Evolutionary conservation across 2,888 invertebrate genomes (phyloP).

Genomic region (Dugesia japonica): DNA sequence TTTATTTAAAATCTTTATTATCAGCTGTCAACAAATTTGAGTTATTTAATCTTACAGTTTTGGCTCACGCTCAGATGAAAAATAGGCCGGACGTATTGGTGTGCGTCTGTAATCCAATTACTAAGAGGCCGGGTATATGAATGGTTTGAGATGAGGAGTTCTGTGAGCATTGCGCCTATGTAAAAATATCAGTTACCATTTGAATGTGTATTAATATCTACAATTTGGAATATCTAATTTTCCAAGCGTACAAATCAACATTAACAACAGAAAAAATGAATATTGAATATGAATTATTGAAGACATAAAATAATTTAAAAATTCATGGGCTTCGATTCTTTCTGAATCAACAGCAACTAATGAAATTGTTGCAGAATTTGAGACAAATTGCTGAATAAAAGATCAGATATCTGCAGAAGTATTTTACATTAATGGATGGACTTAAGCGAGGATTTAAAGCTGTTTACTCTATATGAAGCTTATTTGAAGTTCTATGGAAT

Average conservation of each 20-base stretch:
- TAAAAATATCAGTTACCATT: too few species aligned
- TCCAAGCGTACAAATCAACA: neutral
- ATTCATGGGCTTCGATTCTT: neutral
- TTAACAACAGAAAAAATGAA: neutral
- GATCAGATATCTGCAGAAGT: neutral
- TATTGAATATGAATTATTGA: neutral
- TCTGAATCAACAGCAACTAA: neutral
- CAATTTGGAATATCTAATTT: neutral
- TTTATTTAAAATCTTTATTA: neutral
- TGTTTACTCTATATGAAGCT: neutral
- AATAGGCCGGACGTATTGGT: too few species aligned
- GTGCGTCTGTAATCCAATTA: too few species aligned
- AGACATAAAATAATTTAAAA: neutral
- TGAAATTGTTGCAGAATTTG: neutral
- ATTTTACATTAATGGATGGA: neutral
- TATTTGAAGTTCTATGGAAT: slow-evolving; percentile 13
- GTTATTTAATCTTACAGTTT: neutral
- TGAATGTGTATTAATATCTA: neutral
- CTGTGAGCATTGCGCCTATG: too few species aligned
- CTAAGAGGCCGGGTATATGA: too few species aligned
- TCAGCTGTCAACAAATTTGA: slow-evolving; percentile 8
- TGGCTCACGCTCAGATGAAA: too few species aligned
- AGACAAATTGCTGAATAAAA: neutral
- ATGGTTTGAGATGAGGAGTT: too few species aligned
- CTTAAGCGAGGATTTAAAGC: neutral